These are phyloP conservation scores for Delichon dasypus DNA, from an alignment of 2,797 vertebrate genomes.

Conservation along the genomic window DNA sequence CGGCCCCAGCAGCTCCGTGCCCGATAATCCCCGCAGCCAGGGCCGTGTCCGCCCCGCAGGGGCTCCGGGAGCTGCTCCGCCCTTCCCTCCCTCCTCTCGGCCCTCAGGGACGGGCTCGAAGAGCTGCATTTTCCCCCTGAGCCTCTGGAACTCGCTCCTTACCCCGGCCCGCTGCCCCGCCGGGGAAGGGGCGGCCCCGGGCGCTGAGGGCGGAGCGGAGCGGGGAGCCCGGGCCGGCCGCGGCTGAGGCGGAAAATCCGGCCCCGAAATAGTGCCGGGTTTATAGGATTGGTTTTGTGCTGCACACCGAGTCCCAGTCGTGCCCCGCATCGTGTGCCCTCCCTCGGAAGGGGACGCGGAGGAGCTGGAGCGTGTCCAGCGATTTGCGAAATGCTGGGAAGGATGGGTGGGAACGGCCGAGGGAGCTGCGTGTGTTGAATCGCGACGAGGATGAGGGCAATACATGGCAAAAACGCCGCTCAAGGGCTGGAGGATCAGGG, in stretches of 20 bases:
- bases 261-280: rapidly evolving
- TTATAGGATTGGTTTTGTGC: rapidly evolving
- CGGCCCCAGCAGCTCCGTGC: not conserved
- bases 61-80: not conserved
- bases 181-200: not conserved
- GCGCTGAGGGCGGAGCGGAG: not conserved
- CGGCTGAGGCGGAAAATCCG: not conserved
- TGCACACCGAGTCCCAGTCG: too few species aligned
- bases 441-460: not conserved
- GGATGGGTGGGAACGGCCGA: rapidly evolving
- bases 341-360: rapidly evolving
- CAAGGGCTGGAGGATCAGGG: too few species aligned
- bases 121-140: not conserved
- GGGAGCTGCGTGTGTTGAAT: not conserved
- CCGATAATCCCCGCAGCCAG: not conserved
- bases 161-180: not conserved
- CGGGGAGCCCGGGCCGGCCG: not conserved
- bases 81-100: not conserved
- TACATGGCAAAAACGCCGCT: too few species aligned
- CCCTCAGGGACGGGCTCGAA: not conserved
- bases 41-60: not conserved
- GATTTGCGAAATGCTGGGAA: rapidly evolving
- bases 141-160: rapidly evolving
- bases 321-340: too few species aligned
- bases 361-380: not conserved